Base-by-base conservation (phyloP, 64 coral and sea anemone species). In the Platygyra sinensis region DNA sequence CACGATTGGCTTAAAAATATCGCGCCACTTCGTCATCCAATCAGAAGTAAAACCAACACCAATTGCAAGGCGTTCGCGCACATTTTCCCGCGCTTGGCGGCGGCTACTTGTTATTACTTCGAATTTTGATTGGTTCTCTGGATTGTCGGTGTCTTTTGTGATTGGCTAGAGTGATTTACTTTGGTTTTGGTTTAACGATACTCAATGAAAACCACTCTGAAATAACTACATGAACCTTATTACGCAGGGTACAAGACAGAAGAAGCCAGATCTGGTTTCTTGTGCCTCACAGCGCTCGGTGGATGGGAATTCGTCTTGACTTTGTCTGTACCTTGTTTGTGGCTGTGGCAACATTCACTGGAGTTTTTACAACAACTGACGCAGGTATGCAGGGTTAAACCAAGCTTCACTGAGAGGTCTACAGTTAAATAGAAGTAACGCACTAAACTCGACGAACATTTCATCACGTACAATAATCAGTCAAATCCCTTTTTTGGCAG, bases 221-320 rank as follows among this genome's bases (percentile, higher is more conserved):
- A 46, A 46, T 5, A 46, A 46, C 4, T 46, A 46, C 36, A 18
- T 27, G 3, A 74, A 30, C 5, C 25, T 0, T 74, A 13, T 15
- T 39, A 82, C 22, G n/a, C 86, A 97, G 95, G 29, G 95, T 97
- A 4, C 95, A 97, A 67, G 95, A 97, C 82, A 89, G 90, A 61
- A 88, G 95, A 80, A 97, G 95, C 67, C 92, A 97, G 73, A 97
- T 97, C 72, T 97, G 95, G 95, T 97, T 97, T 67, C 79, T 97
- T 80, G 95, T 97, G 1, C 95, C 95, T 54, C 95, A 97, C 88
- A 97, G 91, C 50, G 95, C 95, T 2, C 88, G 95, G 17, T 97
- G 95, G 95, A 97, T 97, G 95, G 95, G 95, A 86, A 87, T 97
- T 51, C 91, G 95, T 52, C 88, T 97, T 10, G 95, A 97, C 77